Evolutionary conservation across 2,797 vertebrate genomes (phyloP), one percentile per base, ranked within the genome.

Genomic region (Yasuhikotakia modesta): DNA sequence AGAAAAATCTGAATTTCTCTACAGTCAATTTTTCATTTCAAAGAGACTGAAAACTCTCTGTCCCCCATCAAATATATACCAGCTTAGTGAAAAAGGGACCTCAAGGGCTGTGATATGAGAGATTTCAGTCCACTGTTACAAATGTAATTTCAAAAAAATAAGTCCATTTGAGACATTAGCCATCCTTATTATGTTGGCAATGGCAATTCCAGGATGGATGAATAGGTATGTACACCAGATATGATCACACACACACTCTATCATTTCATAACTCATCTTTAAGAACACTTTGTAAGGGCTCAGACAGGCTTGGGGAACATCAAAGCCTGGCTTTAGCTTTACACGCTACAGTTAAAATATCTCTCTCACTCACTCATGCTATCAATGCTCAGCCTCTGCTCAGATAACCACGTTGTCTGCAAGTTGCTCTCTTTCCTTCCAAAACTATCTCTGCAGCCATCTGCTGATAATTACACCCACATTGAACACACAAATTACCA

Each of bases 381-480:
- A 73, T 77, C 57, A 61, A 43, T 39, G 45, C 60, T 79, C 70
- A 32, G 69, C 39, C 39, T 43, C 39, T 10, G 67, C 78, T 30
- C 81, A 85, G 89, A 91, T 87, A 87, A 84, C 30, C 70, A 67
- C 57, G 81, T 79, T 79, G 85, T 83, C 85, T 87, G 87, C 84
- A 84, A 82, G 79, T 66, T 68, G 81, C 39, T 43, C 39, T 2
- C 39, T 43, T 10, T 43, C 7, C 10, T 43, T 43, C 8, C 10
- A 43, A 43, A 43, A 2, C 39, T 11, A 43, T 43, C 39, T 43
- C 39, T 10, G 39, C 83, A 84, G 87, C 86, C 90, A 87, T 89
- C 87, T 89, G 87, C 85, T 87, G 87, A 91, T 92, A 92, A 93
- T 93, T 92, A 91, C 87, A 87, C 80, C 74, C 57, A 30, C 79